These are phyloP conservation scores for Phyllostomus hastatus DNA, from an alignment of 2,113 vertebrate genomes.

Conservation along the genomic window DNA sequence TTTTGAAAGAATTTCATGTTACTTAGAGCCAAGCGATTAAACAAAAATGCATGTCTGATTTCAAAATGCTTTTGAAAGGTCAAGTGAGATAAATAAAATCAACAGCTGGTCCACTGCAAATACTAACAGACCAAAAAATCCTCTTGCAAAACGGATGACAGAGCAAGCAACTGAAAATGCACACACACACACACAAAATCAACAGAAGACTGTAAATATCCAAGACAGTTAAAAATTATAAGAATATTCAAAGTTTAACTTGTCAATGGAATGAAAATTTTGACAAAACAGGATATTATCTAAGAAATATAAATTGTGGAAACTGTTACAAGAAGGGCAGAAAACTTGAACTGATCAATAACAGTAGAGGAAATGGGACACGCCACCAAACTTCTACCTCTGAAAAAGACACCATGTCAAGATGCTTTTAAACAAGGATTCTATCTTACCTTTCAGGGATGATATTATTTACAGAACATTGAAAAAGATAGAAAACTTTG, in stretches of 20 bases:
- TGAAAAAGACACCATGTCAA: neutral
- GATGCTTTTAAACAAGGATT: neutral
- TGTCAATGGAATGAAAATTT: neutral
- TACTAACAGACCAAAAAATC: neutral
- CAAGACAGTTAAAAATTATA: neutral
- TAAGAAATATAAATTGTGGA: constrained; percentile 9
- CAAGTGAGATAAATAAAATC: neutral
- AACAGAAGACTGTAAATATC: neutral
- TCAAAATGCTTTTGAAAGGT: neutral
- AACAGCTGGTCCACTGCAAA: neutral
- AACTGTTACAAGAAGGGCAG: neutral
- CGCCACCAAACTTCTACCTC: neutral
- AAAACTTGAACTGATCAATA: neutral
- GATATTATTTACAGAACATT: neutral
- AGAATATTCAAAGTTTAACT: neutral
- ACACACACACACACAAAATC: neutral
- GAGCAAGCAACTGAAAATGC: neutral
- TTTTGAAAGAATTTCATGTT: neutral
- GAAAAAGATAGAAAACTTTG: constrained; percentile 7
- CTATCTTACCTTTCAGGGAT: neutral
- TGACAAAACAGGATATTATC: neutral
- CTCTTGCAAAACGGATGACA: neutral
- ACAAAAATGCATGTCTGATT: neutral
- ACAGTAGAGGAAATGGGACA: neutral
- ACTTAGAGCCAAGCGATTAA: neutral